Base-by-base conservation (phyloP, 2,888 invertebrate species). In the Pyrrhosoma nymphula region DNA sequence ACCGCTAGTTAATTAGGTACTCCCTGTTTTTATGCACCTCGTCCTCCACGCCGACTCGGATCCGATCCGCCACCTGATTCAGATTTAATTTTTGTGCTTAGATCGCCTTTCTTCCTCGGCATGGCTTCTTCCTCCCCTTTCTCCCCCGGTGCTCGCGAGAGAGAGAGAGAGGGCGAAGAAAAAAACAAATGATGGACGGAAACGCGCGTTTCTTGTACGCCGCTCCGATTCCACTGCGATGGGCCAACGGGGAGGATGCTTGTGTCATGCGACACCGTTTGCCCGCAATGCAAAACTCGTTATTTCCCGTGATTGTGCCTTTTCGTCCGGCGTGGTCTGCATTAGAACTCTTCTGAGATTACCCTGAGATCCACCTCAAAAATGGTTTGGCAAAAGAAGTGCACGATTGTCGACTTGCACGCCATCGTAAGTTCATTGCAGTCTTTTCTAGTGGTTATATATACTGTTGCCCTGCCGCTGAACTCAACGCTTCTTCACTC, bases 21-120 rank as follows among this genome's bases (percentile, higher is more conserved):
- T 10, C 60, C 35, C 82, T 30, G 12, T 35, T 82, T 82, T 35
- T 35, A 82, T 82, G 14, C 30, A 35, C 30, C 35, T 30, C 35
- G 26, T 18, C 82, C 30, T 35, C n/a, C 75, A 82, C 75, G 12
- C 75, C 2, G 14, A 82, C 82, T 26, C 35, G 3, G 26, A n/a
- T n/a, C 69, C 69, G 69, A 69, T 69, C 69, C 69, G 69, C 69
- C 69, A 69, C 69, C 69, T 69, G 69, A 69, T 69, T 69, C 69
- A 69, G 69, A 69, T 69, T 69, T 69, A 69, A 69, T 69, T 69
- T 69, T 69, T 69, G 69, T 26, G 69, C 69, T 69, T 69, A 23
- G 69, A 69, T 69, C 69, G 8, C 6, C 69, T 10, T 26, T 10
- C 69, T 69, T 23, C 69, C 0, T 26, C 69, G n/a, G 23, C 69